These are phyloP conservation scores for Physella acuta DNA, from an alignment of 1,140 invertebrate genomes.

Conservation along the genomic window DNA sequence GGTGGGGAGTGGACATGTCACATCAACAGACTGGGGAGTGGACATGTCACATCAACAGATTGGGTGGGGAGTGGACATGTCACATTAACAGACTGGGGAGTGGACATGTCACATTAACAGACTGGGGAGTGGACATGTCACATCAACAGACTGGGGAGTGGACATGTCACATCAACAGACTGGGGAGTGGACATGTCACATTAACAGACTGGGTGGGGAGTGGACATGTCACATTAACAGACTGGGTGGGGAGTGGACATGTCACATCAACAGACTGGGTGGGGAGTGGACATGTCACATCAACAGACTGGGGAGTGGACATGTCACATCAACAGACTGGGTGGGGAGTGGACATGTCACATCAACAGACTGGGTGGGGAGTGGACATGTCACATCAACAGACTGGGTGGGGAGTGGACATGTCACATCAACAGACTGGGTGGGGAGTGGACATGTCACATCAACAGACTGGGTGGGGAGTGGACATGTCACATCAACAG, in stretches of 20 bases:
- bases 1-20: too few relatives aligned
- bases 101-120: background rate
- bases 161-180: background rate
- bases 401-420: background rate
- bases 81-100: slow-evolving; percentile 5
- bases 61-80: too few relatives aligned
- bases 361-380: too few relatives aligned
- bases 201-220: slow-evolving; percentile 6
- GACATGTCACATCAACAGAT: background rate
- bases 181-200: background rate
- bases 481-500: background rate
- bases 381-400: background rate
- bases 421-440: too few relatives aligned
- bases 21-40: slow-evolving; percentile 3
- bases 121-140: too few relatives aligned
- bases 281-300: background rate
- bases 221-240: background rate
- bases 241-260: too few relatives aligned
- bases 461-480: slow-evolving; percentile 1
- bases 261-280: slow-evolving; percentile 1
- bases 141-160: slow-evolving; percentile 3
- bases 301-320: too few relatives aligned
- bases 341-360: background rate
- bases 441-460: background rate
- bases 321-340: background rate